Base-by-base conservation (phyloP, 2,113 vertebrate species). In the Trematocara macrostoma region DNA sequence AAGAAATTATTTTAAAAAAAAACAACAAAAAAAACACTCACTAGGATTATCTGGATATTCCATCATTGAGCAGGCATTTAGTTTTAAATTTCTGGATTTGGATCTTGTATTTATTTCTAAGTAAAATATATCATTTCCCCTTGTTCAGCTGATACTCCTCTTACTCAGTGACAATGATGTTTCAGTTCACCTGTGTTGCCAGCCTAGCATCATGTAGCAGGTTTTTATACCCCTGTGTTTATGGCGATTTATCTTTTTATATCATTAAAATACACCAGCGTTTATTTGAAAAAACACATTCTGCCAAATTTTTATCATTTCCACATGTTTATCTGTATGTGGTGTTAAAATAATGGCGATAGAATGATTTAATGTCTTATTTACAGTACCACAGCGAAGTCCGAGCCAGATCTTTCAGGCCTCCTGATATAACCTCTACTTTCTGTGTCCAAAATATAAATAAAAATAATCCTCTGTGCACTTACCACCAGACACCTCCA, bases 401-500 rank as follows among this genome's bases (percentile, higher is more conserved):
- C 64, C 1, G 1, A 2, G n/a, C 23, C 2, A 74, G 8, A 29
- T 47, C 40, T 74, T 45, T 74, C 40, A 74, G 14, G 23, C 23
- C 40, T 15, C 26, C 56, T 15, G 26, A 16, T 18, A 26, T 5
- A 11, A 76, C 23, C 12, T 80, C 16, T 42, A 34, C 29, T 31
- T 29, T 64, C 14, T 20, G 8, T 51, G 16, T 67, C 31, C 6
- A 35, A 64, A 35, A 64, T 35, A 64, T 0, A 64, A 26, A 47
- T 9, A 34, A 12, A n/a, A 18, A 18, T 1, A n/a, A 31, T 49
- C 12, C 53, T 59, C 29, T 16, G 9, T 11, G 55, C 55, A 90
- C 93, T 92, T 94, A 99, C 99, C 99, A 95, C 98, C 98, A 57
- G 98, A 98, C 87, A 98, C 97, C 95, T 99, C 99, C 95, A 99